Percentiles rank a stretch among this genome's conserved stretches.
These are phyloP conservation scores for Leptopilina boulardi DNA, from an alignment of 1,140 invertebrate genomes.

Conservation along the genomic window DNA sequence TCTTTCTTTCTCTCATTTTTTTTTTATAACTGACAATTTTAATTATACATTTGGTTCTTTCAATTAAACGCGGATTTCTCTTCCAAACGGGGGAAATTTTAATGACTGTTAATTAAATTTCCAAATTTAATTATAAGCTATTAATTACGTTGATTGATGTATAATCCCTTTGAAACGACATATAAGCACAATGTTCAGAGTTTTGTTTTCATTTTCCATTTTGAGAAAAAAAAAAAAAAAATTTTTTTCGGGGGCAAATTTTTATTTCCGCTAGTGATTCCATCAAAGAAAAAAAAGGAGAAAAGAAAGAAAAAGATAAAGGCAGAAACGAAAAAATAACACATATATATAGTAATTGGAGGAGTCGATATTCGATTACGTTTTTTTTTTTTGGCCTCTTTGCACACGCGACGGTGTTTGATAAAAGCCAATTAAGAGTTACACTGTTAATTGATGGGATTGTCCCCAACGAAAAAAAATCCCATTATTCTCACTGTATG, in stretches of 20 bases:
- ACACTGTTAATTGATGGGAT: slow-evolving; percentile 23
- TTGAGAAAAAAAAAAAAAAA: too few relatives aligned
- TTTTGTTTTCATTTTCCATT: background rate
- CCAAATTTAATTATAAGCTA: background rate
- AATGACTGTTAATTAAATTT: slow-evolving; percentile 11
- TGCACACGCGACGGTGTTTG: background rate
- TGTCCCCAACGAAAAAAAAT: background rate
- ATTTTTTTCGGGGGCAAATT: background rate
- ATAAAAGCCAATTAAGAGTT: slow-evolving; percentile 33
- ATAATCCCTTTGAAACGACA: background rate
- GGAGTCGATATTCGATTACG: slow-evolving; percentile 20
- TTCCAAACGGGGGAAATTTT: background rate
- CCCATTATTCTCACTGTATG: slow-evolving; percentile 21
- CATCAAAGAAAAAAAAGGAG: background rate
- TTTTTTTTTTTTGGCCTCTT: slow-evolving; percentile 30
- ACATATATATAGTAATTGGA: slow-evolving; percentile 4
- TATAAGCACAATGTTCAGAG: background rate
- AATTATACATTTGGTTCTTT: background rate
- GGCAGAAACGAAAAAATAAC: background rate
- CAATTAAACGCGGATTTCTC: background rate
- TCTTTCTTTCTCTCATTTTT: too few relatives aligned
- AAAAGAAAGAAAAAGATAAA: too few relatives aligned
- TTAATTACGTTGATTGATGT: slow-evolving; percentile 21
- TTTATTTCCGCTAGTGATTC: background rate
- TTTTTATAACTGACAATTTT: too few relatives aligned